A percentile compares a stretch with the other conserved stretches of the same genome.
Evolutionary conservation across 2,113 vertebrate species (phyloP).

Genomic region (Vombatus ursinus): DNA sequence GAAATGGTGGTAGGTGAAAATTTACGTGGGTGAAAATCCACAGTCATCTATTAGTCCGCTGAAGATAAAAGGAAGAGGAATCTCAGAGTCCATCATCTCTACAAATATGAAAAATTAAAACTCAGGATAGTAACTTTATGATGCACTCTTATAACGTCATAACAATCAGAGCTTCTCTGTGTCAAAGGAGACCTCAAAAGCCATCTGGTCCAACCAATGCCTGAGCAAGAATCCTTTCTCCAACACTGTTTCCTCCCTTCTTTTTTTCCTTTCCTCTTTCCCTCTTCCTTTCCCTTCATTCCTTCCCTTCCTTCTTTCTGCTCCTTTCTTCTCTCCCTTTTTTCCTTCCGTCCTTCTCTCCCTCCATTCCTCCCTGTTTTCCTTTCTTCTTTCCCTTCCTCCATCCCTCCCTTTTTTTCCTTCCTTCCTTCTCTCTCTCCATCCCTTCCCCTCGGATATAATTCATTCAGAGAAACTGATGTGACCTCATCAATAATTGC

Average conservation of each 20-base stretch:
- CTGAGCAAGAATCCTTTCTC: background rate
- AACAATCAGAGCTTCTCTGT: background rate
- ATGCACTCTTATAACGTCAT: background rate
- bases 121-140: background rate
- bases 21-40: constrained; percentile 13
- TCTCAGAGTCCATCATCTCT: background rate
- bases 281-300: background rate
- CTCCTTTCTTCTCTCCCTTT: background rate
- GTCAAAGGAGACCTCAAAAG: background rate
- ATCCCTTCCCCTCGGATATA: background rate
- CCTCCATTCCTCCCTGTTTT: background rate
- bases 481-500: background rate
- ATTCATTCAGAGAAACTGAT: background rate
- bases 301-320: background rate
- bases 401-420: no score
- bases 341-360: background rate
- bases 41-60: background rate
- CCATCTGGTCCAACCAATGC: background rate
- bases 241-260: background rate
- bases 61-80: background rate
- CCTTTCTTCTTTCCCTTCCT: no score
- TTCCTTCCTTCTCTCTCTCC: background rate
- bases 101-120: background rate
- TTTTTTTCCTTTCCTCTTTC: background rate
- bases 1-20: constrained; percentile 64